Evolutionary conservation across 2,113 vertebrate species (phyloP), one percentile per base, ranked within the genome.

Genomic region (Oreotrochilus melanogaster): DNA sequence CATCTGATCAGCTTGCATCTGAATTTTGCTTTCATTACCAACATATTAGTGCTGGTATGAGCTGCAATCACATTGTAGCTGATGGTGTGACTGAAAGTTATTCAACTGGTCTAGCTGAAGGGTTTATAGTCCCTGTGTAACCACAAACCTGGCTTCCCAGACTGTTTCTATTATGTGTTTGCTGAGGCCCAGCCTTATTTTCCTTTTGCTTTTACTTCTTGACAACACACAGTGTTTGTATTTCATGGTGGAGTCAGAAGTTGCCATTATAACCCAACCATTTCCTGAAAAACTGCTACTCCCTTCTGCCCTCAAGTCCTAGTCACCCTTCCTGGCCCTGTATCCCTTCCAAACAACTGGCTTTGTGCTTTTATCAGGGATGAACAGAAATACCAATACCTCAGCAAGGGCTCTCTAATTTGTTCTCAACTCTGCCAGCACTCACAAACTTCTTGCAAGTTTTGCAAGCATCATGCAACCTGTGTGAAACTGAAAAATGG

Each of bases 151-250:
- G 66, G 45, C 53, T 94, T 48, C 73, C 42, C 74, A 69, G 61
- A 33, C 76, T 87, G 71, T 66, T 91, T 78, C 28, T 9, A 64
- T 92, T 67, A 37, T 2, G 5, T 48, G 39, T 84, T 91, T 83
- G 50, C 71, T 89, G 90, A 87, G 50, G 45, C 72, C 51, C 58
- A 85, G 73, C 45, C 87, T 83, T 73, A 51, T 92, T 91, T 95
- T 80, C 72, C 72, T 27, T 74, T 70, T 27, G 58, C 78, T 87
- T 50, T 76, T 80, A 54, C 65, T 73, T 78, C 70, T 51, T 66
- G 50, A 94, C 75, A 88, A 47, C 62, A 62, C 35, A 31, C 33
- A 75, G 12, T 9, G n/a, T 76, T 64, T 89, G 33, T 62, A 51
- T 86, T 88, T 96, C 50, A 65, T 30, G 42, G 60, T 61, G 57